phyloP scores from a whole-genome alignment of 1,140 invertebrate genomes.

The Heliconius himera region DNA sequence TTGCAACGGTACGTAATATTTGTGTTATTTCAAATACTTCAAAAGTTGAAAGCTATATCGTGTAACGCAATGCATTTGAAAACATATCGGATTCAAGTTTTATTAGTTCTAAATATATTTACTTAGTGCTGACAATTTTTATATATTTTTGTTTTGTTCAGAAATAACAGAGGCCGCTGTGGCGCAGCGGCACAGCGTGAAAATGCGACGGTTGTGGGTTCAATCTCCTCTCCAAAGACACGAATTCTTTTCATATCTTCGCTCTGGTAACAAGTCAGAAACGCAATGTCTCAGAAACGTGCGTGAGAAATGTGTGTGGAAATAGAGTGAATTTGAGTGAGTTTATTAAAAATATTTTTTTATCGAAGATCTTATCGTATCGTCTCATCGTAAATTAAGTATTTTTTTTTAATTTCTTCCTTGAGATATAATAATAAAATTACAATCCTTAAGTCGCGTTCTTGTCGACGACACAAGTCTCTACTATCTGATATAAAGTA shows the following conservation, averaged over 20 bases:
- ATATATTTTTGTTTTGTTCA: not conserved
- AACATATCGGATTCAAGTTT: not conserved
- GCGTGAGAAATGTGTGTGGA: too few relatives aligned
- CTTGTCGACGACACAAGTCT: not conserved
- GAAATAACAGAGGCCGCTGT: too few relatives aligned
- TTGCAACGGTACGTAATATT: not conserved
- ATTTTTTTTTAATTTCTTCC: not conserved
- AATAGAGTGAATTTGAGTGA: too few relatives aligned
- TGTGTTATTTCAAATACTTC: not conserved
- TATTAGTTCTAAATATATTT: slow-evolving; percentile 7
- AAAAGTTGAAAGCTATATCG: not conserved
- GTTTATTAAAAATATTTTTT: too few relatives aligned
- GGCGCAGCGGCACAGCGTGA: too few relatives aligned
- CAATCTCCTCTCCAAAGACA: too few relatives aligned
- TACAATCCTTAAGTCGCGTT: not conserved
- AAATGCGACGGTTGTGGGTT: too few relatives aligned
- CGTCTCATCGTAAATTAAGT: not conserved
- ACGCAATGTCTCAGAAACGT: too few relatives aligned
- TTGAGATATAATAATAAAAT: not conserved
- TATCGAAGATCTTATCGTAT: too few relatives aligned
- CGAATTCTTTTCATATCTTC: too few relatives aligned
- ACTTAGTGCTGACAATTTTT: not conserved
- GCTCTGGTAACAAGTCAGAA: too few relatives aligned
- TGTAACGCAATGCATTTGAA: not conserved
- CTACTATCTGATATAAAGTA: not conserved